Evolutionary conservation across 2,888 invertebrate species (phyloP).

Genomic region (Drosophila mayaguana): DNA sequence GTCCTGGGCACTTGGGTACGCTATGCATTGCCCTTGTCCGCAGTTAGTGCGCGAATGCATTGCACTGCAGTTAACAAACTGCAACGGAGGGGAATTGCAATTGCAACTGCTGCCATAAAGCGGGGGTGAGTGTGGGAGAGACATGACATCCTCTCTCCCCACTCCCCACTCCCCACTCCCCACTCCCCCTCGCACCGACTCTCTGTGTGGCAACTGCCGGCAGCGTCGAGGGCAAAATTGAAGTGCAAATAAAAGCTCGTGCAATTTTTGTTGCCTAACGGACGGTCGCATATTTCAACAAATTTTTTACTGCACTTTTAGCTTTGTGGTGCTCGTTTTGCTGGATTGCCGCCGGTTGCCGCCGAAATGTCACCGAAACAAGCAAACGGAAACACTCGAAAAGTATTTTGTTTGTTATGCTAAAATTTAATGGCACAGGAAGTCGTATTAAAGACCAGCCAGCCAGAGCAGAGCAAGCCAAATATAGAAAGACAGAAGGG

Average conservation of each 20-base stretch:
- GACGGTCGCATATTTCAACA: constrained; percentile 75
- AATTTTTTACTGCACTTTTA: constrained; percentile 80
- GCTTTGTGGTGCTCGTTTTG: constrained; percentile 42
- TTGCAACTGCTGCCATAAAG: constrained; percentile 79
- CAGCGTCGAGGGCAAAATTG: constrained; percentile 74
- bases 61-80: constrained; percentile 79
- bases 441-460: constrained; percentile 72
- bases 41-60: constrained; percentile 64
- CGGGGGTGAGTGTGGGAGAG: constrained; percentile 37
- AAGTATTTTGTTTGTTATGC: constrained; percentile 81
- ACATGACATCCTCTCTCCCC: constrained; percentile 7
- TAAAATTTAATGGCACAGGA: constrained; percentile 78
- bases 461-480: constrained; percentile 15
- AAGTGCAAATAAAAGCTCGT: constrained; percentile 76
- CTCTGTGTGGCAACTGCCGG: constrained; percentile 1
- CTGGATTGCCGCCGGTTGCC: constrained; percentile 33
- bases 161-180: too few relatives aligned
- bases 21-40: constrained; percentile 48
- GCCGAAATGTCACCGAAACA: constrained; percentile 75
- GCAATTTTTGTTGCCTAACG: constrained; percentile 55
- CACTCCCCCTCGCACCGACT: too few relatives aligned
- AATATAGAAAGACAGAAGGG: constrained; percentile 12
- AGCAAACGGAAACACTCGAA: constrained; percentile 78
- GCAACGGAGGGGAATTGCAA: constrained; percentile 77
- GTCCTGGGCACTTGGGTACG: constrained; percentile 12